Evolutionary conservation across 2,888 invertebrate genomes (phyloP), one percentile per base, ranked within the genome.

Genomic region (Diogma glabrata): DNA sequence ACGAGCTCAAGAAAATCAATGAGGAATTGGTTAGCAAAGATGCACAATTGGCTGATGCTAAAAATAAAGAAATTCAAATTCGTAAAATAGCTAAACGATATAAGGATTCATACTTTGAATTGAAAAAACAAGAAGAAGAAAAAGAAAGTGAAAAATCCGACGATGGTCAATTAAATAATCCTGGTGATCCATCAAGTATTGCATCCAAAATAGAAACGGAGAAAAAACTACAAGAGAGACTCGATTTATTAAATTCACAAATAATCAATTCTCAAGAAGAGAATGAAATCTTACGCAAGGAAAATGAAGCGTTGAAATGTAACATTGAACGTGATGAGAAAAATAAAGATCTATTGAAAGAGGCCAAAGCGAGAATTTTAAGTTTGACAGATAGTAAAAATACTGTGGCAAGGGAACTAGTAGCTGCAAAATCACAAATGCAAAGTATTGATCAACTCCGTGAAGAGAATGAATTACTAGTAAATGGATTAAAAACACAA

Each of bases 21-120:
- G 83, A 84, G 60, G 84, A 84, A 49, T 62, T 83, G 4, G 71
- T 76, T 6, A 74, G 72, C 16, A 87, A 84, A 63, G 84, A 85
- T 57, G 77, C 77, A 2, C 72, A 77, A 20, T 69, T 86, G 12
- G 77, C 75, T 36, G 85, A 87, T 57, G 77, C 81, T 14, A 76
- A 77, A 55, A 83, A 78, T 60, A 83, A 83, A 59, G 82, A 82
- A 65, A 70, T 79, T 56, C 82, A 84, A 64, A 82, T 89, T 33
- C 79, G 88, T 58, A 91, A 88, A 66, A 89, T 95, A 57, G 95
- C 93, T 6, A 87, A 91, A 61, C 91, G 91, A 62, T 95, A 94
- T 66, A 94, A 93, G 67, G 83, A 80, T 9, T 87, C 86, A 58
- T 90, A 78, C 64, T 86, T 87, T 63, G 89, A 89, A 58, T 72